These are phyloP conservation scores for Capitulum mitella DNA, from an alignment of 2,888 invertebrate genomes.

Conservation along the genomic window DNA sequence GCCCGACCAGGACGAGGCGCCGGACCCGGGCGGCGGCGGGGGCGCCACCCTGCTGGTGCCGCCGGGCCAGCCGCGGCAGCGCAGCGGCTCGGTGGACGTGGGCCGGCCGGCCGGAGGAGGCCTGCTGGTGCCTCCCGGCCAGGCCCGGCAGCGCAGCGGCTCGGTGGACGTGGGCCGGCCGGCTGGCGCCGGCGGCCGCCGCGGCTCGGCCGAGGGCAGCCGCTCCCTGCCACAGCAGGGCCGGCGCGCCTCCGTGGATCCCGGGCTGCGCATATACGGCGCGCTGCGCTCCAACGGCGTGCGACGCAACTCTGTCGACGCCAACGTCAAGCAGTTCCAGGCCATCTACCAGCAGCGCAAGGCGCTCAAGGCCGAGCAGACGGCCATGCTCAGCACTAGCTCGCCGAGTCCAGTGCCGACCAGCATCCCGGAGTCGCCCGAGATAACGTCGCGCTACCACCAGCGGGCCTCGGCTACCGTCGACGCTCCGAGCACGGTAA, in stretches of 20 bases:
- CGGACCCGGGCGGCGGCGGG: neutral
- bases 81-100: too few species aligned
- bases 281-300: conserved; percentile 23
- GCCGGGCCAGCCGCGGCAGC: neutral
- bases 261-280: conserved; percentile 21
- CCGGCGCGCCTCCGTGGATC: neutral
- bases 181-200: neutral
- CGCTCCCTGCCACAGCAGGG: conserved; percentile 7
- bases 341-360: conserved; percentile 8
- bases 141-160: neutral
- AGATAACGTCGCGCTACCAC: neutral
- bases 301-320: neutral
- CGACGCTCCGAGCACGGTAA: neutral
- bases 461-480: neutral
- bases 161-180: conserved; percentile 16
- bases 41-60: neutral
- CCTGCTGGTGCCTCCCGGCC: neutral
- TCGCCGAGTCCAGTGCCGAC: neutral
- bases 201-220: conserved; percentile 14
- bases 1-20: neutral
- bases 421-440: conserved; percentile 9
- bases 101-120: too few species aligned
- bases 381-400: neutral
- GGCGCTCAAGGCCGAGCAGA: conserved; percentile 11
- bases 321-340: conserved; percentile 23